Percentiles rank a stretch among this genome's conserved stretches.
Evolutionary conservation across 2,888 invertebrate species (phyloP).

Genomic region (Lithophane ornitopus): DNA sequence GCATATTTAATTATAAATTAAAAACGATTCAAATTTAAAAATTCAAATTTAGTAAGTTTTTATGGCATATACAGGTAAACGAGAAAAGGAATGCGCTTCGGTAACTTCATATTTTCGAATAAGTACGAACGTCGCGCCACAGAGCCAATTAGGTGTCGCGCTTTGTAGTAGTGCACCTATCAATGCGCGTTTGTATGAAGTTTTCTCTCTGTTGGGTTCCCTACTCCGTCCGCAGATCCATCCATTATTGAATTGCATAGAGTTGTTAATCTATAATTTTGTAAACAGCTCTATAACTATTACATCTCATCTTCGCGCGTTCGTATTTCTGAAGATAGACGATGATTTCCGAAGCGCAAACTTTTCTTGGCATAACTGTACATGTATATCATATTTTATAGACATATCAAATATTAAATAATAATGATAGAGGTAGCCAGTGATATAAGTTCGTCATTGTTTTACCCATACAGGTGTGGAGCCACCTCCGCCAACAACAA

Average conservation of each 20-base stretch:
- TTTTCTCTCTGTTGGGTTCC: background rate
- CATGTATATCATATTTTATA: background rate
- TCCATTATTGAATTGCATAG: background rate
- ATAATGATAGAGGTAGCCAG: background rate
- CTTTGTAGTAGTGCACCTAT: background rate
- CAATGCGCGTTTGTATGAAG: too few relatives aligned
- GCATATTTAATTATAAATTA: background rate
- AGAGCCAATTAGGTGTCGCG: background rate
- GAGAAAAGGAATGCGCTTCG: background rate
- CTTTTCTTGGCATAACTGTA: background rate
- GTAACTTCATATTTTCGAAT: background rate
- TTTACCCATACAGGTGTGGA: conserved; percentile 91
- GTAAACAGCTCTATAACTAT: background rate
- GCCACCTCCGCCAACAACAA: conserved; percentile 90
- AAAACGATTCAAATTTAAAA: background rate
- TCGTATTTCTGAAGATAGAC: background rate
- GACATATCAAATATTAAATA: background rate
- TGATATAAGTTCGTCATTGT: background rate
- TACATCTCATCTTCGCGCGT: background rate
- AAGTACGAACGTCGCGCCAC: background rate
- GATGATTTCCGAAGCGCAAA: background rate
- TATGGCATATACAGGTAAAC: background rate
- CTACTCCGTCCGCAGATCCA: background rate
- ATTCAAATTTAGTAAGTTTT: too few relatives aligned
- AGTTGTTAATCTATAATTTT: background rate